Base-by-base conservation (phyloP, 2,888 invertebrate genomes). In the Melieria picta region DNA sequence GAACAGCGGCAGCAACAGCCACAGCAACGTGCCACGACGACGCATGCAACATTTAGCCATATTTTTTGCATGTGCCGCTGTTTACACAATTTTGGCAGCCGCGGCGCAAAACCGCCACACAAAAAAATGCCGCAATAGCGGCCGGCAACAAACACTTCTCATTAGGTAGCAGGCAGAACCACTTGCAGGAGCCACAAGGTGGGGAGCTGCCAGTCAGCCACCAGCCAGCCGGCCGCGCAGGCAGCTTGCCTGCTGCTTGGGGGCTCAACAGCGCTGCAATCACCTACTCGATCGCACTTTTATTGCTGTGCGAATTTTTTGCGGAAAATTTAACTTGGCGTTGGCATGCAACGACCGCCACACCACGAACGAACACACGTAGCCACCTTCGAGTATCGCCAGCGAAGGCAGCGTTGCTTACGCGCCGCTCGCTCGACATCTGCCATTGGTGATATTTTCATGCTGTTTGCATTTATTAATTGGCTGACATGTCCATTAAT, bases 401-500 rank as follows among this genome's bases (percentile, higher is more conserved):
- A n/a, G n/a, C n/a, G n/a, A n/a, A n/a, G 11, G 7, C 42, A 9
- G 6, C 52, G 9, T 52, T 52, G 52, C 13, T 52, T 52, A 11
- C 47, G 6, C 43, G 47, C 69, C 56, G 62, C 69, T 9, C 52
- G 13, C 13, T 52, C 13, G n/a, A 9, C 52, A 5, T n/a, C 52
- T 69, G 57, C 64, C 58, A 57, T 58, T 48, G 65, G 74, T 73
- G 74, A 75, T 72, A 75, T 77, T 82, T 80, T 80, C 80, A 85
- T 83, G 85, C 82, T 82, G 77, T 81, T 80, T 86, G 85, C 82
- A 85, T 85, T 82, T 86, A 86, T 86, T 86, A 85, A 85, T 86
- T 86, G 85, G 84, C 80, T 85, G 86, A 86, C 85, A 83, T 83
- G 79, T 80, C 79, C 85, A 85, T 85, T 85, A 83, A 85, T 86